Percentiles rank a stretch among this genome's conserved stretches.
Conservation (phyloP, 2,888 invertebrate species). For the Neria commutata region DNA sequence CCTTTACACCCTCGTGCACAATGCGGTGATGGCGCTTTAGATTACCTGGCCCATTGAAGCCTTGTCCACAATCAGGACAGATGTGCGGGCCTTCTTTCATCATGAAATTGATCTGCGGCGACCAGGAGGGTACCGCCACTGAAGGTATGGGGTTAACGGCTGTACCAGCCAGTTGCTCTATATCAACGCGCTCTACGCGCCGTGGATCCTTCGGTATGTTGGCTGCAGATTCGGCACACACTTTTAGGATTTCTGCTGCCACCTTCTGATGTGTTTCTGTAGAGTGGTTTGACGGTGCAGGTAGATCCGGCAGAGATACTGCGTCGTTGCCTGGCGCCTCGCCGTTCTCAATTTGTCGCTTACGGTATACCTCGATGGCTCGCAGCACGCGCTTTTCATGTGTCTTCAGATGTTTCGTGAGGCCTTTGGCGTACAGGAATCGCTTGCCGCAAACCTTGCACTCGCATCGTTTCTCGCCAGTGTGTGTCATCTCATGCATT, state of each 20-base stretch:
- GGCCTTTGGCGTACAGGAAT: slow-evolving; percentile 55
- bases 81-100: slow-evolving; percentile 58
- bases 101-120: slow-evolving; percentile 58
- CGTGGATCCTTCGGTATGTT: slow-evolving; percentile 54
- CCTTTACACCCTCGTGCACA: slow-evolving; percentile 58
- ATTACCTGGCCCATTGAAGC: slow-evolving; percentile 57
- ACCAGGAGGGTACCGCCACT: slow-evolving; percentile 55
- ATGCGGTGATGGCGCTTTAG: slow-evolving; percentile 56
- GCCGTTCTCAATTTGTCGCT: slow-evolving; percentile 50
- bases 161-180: slow-evolving; percentile 52
- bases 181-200: slow-evolving; percentile 54
- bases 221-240: slow-evolving; percentile 49
- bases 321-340: slow-evolving; percentile 32
- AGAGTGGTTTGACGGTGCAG: slow-evolving; percentile 31
- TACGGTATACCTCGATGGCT: slow-evolving; percentile 55
- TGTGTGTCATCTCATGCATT: slow-evolving; percentile 55
- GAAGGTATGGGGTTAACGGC: slow-evolving; percentile 55
- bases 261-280: slow-evolving; percentile 46
- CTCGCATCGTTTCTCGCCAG: slow-evolving; percentile 55
- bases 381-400: slow-evolving; percentile 54
- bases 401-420: slow-evolving; percentile 55
- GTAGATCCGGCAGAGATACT: slow-evolving; percentile 27
- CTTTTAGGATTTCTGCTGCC: slow-evolving; percentile 51
- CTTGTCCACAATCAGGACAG: slow-evolving; percentile 55
- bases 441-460: slow-evolving; percentile 55